phyloP scores from a whole-genome alignment of 2,888 invertebrate species.

The Altica lythri region DNA sequence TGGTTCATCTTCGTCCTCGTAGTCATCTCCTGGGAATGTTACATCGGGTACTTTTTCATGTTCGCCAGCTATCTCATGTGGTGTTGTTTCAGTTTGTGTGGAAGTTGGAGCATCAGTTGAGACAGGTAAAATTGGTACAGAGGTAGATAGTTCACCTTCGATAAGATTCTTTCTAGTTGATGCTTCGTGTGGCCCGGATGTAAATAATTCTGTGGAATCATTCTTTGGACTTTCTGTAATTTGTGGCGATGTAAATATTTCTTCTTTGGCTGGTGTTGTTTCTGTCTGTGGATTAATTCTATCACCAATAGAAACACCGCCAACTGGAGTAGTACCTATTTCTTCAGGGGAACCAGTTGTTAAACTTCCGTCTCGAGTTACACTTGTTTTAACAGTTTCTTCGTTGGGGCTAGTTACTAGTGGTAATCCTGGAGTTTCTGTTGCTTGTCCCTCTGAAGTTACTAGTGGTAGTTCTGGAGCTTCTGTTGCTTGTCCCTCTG shows the following conservation, averaged over 20 bases:
- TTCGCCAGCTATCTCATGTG: conserved; percentile 44
- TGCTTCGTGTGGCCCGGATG: conserved; percentile 37
- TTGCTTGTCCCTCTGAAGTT: not conserved
- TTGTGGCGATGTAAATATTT: conserved; percentile 24
- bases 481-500: not conserved
- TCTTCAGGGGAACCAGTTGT: not conserved
- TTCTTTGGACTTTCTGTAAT: conserved; percentile 27
- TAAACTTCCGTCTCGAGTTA: not conserved
- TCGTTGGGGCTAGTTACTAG: conserved; percentile 9
- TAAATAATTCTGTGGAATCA: conserved; percentile 29
- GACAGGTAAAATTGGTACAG: conserved; percentile 39
- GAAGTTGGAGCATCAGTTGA: conserved; percentile 27
- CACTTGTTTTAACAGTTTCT: not conserved
- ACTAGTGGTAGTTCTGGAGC: not conserved
- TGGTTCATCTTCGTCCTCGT: conserved; percentile 77
- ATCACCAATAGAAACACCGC: not conserved
- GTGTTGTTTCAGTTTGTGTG: conserved; percentile 31
- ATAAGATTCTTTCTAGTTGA: conserved; percentile 36
- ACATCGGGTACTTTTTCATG: conserved; percentile 48
- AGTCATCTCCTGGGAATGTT: conserved; percentile 64
- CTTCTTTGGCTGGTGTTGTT: conserved; percentile 8
- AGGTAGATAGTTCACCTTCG: conserved; percentile 49
- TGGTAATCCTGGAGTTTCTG: conserved; percentile 13
- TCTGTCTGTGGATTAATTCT: not conserved
- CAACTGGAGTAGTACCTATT: not conserved